phyloP scores from a whole-genome alignment of 2,888 invertebrate genomes.

The Pediacus dermestoides region DNA sequence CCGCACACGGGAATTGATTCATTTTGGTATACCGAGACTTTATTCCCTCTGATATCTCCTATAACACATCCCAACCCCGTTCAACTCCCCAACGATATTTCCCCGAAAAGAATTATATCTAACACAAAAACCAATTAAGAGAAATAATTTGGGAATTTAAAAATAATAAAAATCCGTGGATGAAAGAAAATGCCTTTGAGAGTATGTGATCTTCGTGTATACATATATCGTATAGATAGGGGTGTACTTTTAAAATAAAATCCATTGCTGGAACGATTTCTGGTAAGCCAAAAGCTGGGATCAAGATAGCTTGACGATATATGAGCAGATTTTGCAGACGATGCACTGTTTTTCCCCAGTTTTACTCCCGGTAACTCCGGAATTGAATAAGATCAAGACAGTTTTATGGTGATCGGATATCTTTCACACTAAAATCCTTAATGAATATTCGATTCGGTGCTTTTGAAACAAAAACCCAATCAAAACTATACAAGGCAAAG shows the following conservation, averaged over 20 bases:
- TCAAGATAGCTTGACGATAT: slow-evolving; percentile 45
- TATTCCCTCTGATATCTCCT: slow-evolving; percentile 26
- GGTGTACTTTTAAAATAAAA: slow-evolving; percentile 13
- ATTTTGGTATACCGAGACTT: slow-evolving; percentile 46
- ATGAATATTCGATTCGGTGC: slow-evolving; percentile 31
- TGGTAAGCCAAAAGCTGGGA: slow-evolving; percentile 51
- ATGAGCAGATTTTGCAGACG: slow-evolving; percentile 46
- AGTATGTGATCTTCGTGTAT: too few species aligned
- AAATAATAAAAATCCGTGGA: too few species aligned
- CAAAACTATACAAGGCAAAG: not conserved
- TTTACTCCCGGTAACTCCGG: slow-evolving; percentile 38
- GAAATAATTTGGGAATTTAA: too few species aligned
- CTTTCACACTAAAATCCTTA: slow-evolving; percentile 32
- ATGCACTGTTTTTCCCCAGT: slow-evolving; percentile 41
- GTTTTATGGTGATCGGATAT: slow-evolving; percentile 48
- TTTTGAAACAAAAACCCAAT: slow-evolving; percentile 2
- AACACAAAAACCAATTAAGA: too few species aligned
- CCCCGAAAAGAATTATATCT: too few species aligned
- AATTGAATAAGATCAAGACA: slow-evolving; percentile 45
- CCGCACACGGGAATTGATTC: slow-evolving; percentile 47
- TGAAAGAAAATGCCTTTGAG: too few species aligned
- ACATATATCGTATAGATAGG: too few species aligned
- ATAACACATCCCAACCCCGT: too few species aligned
- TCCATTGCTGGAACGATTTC: slow-evolving; percentile 41
- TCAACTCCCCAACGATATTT: too few species aligned